Evolutionary conservation across 2,888 invertebrate genomes (phyloP).

Genomic region (Meiosimyza platycephala): DNA sequence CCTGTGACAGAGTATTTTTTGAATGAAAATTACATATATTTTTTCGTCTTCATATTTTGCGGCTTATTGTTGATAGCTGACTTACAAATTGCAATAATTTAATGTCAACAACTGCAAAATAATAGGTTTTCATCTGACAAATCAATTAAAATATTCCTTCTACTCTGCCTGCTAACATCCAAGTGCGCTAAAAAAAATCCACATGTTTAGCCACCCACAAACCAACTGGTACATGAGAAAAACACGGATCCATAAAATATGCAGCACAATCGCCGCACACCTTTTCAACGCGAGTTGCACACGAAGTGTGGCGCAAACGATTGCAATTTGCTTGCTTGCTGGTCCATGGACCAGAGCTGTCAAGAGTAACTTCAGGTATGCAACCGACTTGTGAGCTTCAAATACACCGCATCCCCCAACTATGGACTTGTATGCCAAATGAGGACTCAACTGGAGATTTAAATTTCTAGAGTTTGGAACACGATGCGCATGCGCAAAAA

Average conservation of each 20-base stretch:
- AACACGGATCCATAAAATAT: conserved; percentile 8
- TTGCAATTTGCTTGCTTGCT: conserved; percentile 25
- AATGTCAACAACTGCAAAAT: no score
- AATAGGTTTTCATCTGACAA: no score
- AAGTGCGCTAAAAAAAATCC: no score
- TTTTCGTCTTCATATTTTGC: no score
- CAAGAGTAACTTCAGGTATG: conserved; percentile 16
- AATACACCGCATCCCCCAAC: neutral
- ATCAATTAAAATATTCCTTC: no score
- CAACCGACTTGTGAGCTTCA: neutral
- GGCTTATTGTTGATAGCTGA: no score
- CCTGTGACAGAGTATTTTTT: no score
- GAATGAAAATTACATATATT: no score
- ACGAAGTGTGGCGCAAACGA: conserved; percentile 30
- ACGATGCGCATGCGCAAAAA: neutral
- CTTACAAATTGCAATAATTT: no score
- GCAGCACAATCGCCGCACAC: conserved; percentile 18
- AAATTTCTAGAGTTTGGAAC: conserved; percentile 18
- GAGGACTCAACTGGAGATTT: conserved; percentile 25
- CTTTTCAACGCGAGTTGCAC: conserved; percentile 2
- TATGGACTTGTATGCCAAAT: neutral
- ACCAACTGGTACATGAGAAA: neutral
- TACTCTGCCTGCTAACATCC: no score
- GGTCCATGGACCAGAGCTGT: conserved; percentile 12
- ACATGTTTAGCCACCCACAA: neutral